phyloP scores from a whole-genome alignment of 92 coral and sea anemone genomes.

The Hydrozoanthus gracilis region DNA sequence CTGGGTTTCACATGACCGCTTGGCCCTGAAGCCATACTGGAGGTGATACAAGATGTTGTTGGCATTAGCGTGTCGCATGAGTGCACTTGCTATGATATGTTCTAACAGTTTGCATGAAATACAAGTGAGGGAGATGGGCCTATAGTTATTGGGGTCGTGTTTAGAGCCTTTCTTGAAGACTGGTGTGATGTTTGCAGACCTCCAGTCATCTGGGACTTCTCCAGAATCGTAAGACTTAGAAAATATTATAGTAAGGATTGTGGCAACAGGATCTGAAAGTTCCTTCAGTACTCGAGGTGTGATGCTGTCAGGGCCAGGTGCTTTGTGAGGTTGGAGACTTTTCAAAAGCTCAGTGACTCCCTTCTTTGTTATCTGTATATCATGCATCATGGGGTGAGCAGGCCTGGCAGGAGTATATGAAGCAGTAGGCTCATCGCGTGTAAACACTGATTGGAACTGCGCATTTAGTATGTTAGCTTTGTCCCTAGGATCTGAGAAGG shows the following conservation, averaged over 20 bases:
- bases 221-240: constrained; percentile 47
- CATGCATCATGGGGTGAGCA: constrained; percentile 14
- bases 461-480: constrained; percentile 55
- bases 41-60: constrained; percentile 49
- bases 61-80: constrained; percentile 49
- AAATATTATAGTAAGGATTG: constrained; percentile 26
- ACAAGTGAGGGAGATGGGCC: constrained; percentile 48
- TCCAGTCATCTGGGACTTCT: constrained; percentile 39
- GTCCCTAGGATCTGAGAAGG: constrained; percentile 19
- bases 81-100: constrained; percentile 46
- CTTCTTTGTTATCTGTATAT: constrained; percentile 39
- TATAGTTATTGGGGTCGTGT: no score
- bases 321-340: constrained; percentile 35
- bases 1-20: constrained; percentile 52
- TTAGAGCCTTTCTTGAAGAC: constrained; percentile 39
- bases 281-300: constrained; percentile 42
- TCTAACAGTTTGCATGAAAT: constrained; percentile 51
- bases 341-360: constrained; percentile 34
- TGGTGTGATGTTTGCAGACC: constrained; percentile 37
- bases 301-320: constrained; percentile 56
- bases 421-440: neutral
- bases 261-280: constrained; percentile 18
- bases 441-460: constrained; percentile 57
- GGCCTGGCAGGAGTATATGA: constrained; percentile 1
- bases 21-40: constrained; percentile 57